phyloP scores from a whole-genome alignment of 2,888 invertebrate species.

The Oxycera nigricornis region DNA sequence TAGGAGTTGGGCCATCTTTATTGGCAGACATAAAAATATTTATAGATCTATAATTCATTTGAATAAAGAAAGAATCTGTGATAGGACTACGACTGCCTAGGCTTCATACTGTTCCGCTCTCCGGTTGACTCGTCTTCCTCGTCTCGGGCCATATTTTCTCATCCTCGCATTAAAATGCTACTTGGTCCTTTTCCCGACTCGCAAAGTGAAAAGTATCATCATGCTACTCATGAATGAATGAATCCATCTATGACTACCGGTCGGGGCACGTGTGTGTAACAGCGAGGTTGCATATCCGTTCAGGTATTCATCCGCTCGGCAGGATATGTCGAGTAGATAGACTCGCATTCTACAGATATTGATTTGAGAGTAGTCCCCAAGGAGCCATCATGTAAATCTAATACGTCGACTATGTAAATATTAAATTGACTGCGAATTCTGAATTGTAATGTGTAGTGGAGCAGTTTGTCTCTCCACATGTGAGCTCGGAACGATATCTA shows the following conservation, averaged over 20 bases:
- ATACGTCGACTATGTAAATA: conserved; percentile 49
- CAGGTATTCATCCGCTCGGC: neutral
- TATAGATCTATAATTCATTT: conserved; percentile 44
- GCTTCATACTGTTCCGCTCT: neutral
- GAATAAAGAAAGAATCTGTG: conserved; percentile 38
- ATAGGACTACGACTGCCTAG: neutral
- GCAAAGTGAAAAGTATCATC: neutral
- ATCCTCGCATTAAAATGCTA: neutral
- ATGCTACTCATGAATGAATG: neutral
- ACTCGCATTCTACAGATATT: conserved; percentile 27
- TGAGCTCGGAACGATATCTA: neutral
- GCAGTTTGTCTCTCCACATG: neutral
- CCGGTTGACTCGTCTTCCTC: neutral
- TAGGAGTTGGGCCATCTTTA: conserved; percentile 28
- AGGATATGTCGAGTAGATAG: neutral
- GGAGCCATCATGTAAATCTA: conserved; percentile 48
- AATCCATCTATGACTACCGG: neutral
- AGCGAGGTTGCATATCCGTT: neutral
- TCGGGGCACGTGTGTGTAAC: neutral
- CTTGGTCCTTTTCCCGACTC: neutral
- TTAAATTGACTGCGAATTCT: conserved; percentile 52
- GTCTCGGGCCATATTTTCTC: neutral
- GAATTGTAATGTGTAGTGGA: conserved; percentile 41
- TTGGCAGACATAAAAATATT: conserved; percentile 43
- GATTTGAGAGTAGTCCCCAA: conserved; percentile 46